Percentiles rank a stretch among this genome's conserved stretches.
Conservation (phyloP, 2,888 invertebrate genomes). For the Dexiosoma caninum region DNA sequence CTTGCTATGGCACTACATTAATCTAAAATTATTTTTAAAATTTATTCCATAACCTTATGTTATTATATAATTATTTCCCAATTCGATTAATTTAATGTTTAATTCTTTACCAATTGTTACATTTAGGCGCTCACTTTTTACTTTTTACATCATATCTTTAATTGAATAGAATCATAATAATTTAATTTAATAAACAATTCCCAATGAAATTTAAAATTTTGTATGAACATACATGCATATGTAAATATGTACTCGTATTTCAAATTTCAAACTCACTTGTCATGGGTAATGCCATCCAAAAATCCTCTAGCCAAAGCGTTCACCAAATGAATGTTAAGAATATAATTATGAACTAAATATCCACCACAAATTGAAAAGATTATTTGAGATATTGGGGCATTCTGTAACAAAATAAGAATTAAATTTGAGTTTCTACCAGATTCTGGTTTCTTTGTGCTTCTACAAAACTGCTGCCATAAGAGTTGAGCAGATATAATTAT, state of each 20-base stretch:
- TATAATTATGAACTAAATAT: constrained; percentile 52
- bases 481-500: constrained; percentile 50
- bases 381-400: constrained; percentile 47
- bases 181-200: no score
- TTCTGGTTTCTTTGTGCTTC: background rate
- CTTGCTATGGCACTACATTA: no score
- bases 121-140: no score
- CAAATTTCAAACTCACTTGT: constrained; percentile 45
- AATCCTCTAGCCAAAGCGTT: constrained; percentile 54
- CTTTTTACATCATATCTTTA: no score
- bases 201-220: no score
- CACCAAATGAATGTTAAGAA: constrained; percentile 45
- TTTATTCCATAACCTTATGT: no score
- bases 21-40: no score
- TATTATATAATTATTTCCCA: no score
- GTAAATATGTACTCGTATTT: no score
- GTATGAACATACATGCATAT: background rate
- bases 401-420: constrained; percentile 27
- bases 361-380: constrained; percentile 42
- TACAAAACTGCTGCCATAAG: constrained; percentile 58
- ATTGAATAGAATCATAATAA: no score
- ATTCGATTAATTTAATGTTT: no score
- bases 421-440: background rate
- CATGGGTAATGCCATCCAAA: constrained; percentile 43
- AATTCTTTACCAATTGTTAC: no score